Evolutionary conservation across 2,797 vertebrate species (phyloP).

Genomic region (Poecilia gillii): DNA sequence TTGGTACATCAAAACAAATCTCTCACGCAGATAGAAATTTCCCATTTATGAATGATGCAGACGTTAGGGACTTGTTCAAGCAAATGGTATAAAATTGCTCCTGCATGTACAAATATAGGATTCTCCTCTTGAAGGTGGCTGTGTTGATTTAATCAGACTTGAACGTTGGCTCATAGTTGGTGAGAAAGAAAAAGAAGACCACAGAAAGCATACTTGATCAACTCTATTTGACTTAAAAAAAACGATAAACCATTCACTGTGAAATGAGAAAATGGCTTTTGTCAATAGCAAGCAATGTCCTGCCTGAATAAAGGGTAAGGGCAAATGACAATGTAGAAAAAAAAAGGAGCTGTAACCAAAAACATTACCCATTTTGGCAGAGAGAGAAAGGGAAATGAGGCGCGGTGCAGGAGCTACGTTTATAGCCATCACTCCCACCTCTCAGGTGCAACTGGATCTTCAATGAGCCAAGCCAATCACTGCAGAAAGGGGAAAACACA

Average conservation of each 20-base stretch:
- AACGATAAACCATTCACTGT: not conserved
- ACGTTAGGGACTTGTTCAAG: not conserved
- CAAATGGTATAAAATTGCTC: not conserved
- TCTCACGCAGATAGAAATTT: not conserved
- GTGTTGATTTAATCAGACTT: constrained; percentile 12
- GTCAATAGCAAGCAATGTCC: not conserved
- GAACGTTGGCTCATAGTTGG: not conserved
- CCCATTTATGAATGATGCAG: not conserved
- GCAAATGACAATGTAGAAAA: not conserved
- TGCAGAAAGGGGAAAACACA: not conserved
- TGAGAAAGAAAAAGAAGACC: not conserved
- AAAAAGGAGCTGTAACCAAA: not conserved
- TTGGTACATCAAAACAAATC: not conserved
- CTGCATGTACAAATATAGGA: not conserved
- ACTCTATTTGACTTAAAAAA: not conserved
- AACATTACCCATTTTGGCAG: not conserved
- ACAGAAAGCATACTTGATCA: not conserved
- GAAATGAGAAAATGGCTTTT: not conserved
- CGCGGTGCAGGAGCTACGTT: not conserved
- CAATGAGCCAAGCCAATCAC: not conserved
- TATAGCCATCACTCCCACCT: not conserved
- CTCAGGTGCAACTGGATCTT: not conserved
- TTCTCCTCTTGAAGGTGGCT: not conserved
- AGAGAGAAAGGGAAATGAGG: not conserved
- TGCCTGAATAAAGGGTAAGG: not conserved